Evolutionary conservation across 2,113 vertebrate species (phyloP).

Genomic region (Cryptoleucopteryx plumbea): DNA sequence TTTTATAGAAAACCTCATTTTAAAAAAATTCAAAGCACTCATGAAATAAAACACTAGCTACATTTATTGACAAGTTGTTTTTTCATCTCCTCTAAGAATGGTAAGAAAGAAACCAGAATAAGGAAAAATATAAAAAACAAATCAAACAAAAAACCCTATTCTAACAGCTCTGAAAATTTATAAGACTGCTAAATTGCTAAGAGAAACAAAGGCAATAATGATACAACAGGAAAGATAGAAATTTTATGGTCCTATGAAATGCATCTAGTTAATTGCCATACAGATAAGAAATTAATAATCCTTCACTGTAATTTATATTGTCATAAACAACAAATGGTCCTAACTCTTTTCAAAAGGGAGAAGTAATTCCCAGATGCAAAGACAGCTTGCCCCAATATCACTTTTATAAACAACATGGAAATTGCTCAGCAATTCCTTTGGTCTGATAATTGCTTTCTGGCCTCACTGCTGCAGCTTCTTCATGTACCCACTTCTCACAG

Average conservation of each 20-base stretch:
- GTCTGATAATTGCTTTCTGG: neutral
- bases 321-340: neutral
- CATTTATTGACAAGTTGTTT: neutral
- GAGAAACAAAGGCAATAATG: neutral
- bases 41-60: neutral
- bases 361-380: neutral
- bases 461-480: neutral
- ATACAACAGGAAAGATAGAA: neutral
- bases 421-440: neutral
- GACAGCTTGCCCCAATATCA: neutral
- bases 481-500: neutral
- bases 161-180: neutral
- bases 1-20: neutral
- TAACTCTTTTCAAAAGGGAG: neutral
- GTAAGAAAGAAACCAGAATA: neutral
- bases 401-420: neutral
- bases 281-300: neutral
- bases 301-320: neutral
- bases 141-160: neutral
- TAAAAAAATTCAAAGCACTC: neutral
- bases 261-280: neutral
- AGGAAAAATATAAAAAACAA: neutral
- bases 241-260: neutral
- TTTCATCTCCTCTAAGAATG: neutral
- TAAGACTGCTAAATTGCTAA: neutral